phyloP scores from a whole-genome alignment of 2,797 vertebrate genomes.

The Lepus oiostolus region DNA sequence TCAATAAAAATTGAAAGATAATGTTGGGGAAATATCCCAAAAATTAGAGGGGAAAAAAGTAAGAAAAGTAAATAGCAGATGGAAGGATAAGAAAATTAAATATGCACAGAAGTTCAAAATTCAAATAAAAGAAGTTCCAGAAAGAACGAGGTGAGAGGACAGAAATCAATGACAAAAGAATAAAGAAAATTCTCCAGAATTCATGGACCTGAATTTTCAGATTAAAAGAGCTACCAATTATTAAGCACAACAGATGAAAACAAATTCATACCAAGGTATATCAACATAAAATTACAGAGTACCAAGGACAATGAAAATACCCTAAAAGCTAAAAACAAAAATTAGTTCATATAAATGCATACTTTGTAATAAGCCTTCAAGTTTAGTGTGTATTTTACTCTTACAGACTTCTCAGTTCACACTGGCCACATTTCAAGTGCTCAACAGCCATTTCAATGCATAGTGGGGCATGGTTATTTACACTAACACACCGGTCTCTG shows the following conservation, averaged over 20 bases:
- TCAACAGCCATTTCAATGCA: background rate
- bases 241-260: background rate
- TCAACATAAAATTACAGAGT: background rate
- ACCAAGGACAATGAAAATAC: background rate
- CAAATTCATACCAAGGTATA: background rate
- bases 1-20: background rate
- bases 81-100: background rate
- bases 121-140: slow-evolving; percentile 23
- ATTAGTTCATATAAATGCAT: background rate
- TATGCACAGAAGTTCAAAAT: background rate
- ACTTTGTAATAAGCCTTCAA: background rate
- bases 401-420: too few relatives aligned
- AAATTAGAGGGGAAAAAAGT: background rate
- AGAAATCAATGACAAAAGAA: background rate
- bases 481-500: background rate
- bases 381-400: too few relatives aligned
- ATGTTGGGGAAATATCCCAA: background rate
- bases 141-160: background rate
- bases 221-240: slow-evolving; percentile 30
- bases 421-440: background rate
- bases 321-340: slow-evolving; percentile 6
- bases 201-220: background rate
- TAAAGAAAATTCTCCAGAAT: background rate
- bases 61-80: background rate
- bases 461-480: background rate